Evolutionary conservation across 2,113 vertebrate species (phyloP).

Genomic region (Lasiurus borealis): DNA sequence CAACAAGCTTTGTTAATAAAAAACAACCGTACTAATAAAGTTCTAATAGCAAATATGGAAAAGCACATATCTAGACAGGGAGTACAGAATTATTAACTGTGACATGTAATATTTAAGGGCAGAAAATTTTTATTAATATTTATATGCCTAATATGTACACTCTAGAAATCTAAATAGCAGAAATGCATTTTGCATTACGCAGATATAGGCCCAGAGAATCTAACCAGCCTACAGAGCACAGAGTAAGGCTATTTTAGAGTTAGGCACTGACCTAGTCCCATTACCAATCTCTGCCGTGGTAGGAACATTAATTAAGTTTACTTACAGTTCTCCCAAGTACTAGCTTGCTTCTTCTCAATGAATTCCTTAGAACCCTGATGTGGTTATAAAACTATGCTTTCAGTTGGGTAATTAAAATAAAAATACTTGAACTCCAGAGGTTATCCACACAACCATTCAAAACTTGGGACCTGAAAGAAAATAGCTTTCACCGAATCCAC

Average conservation of each 20-base stretch:
- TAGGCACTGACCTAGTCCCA: not conserved
- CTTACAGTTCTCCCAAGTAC: not conserved
- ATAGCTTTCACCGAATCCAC: not conserved
- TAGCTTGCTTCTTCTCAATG: not conserved
- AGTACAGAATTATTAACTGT: slow-evolving; percentile 82
- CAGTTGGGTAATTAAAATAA: not conserved
- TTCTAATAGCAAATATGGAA: slow-evolving; percentile 72
- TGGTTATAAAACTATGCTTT: not conserved
- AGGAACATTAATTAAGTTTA: slow-evolving; percentile 14
- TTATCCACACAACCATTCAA: not conserved
- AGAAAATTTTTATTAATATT: slow-evolving; percentile 82
- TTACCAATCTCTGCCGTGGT: not conserved
- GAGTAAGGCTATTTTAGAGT: not conserved
- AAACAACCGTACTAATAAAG: slow-evolving; percentile 78
- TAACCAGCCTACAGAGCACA: not conserved
- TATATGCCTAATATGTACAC: slow-evolving; percentile 80
- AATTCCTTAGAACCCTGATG: not conserved
- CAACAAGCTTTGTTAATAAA: not conserved
- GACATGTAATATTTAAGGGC: slow-evolving; percentile 82
- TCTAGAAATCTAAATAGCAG: slow-evolving; percentile 75
- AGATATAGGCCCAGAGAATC: not conserved
- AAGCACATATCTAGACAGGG: slow-evolving; percentile 75
- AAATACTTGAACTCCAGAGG: not conserved
- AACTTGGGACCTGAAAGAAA: not conserved
- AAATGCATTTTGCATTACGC: slow-evolving; percentile 10